Base-by-base conservation (phyloP, 2,797 vertebrate genomes). In the Kryptopterus vitreolus region DNA sequence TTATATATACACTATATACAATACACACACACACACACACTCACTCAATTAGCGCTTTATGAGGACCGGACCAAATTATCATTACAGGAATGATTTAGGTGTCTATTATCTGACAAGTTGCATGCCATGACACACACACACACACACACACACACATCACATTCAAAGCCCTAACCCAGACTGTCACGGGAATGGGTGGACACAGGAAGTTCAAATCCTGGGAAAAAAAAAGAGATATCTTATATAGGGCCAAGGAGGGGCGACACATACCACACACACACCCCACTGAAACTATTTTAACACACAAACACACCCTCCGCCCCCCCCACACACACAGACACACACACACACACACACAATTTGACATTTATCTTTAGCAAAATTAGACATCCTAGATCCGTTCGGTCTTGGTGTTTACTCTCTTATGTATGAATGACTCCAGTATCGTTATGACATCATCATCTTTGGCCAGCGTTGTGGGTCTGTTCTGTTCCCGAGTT, bases 131-230 rank as follows among this genome's bases (percentile, higher is more conserved):
- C 57, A 78, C 69, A 76, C 61, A 72, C 69, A 77, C 70, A 68
- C 76, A 69, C 70, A 81, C 69, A 84, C 70, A 83, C 70, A 85
- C 71, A 81, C 78, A 84, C 55, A 26, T n/a, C 9, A 65, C 53
- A 66, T 18, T 18, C 31, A 26, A 35, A 62, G 72, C 33, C 71
- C 43, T 8, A 61, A 38, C 50, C 43, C 46, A 76, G 22, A 77
- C 29, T 89, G 88, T 87, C 91, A 92, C 87, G 90, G 91, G 88
- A 92, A 92, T 87, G 90, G 89, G 89, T 91, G 91, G 91, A 92
- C 87, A 90, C 91, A 92, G 93, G 93, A 93, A 93, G 90, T 88
- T 68, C 86, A 90, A 90, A 92, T 92, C 92, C 90, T 93, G 92
- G 92, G 91, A 86, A 93, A 91, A 86, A 86, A 93, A 91, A 86